phyloP scores from a whole-genome alignment of 2,888 invertebrate species.

The Cenopis cana region DNA sequence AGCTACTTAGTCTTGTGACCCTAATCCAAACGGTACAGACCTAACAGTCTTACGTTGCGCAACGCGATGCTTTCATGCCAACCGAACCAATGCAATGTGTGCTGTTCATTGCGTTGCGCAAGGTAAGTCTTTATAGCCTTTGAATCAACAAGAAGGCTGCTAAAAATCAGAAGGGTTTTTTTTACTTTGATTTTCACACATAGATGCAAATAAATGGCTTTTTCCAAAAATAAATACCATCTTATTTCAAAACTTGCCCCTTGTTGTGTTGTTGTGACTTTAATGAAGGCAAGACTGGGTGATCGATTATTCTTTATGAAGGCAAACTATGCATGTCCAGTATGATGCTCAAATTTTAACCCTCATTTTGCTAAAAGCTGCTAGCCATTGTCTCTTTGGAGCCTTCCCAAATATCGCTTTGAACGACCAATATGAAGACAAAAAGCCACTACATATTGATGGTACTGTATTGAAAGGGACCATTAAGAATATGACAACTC shows the following conservation, averaged over 20 bases:
- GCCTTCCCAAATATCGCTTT: slow-evolving; percentile 64
- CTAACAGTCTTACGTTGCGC: too few species aligned
- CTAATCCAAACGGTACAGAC: not conserved
- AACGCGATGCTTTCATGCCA: too few species aligned
- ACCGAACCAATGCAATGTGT: too few species aligned
- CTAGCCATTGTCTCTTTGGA: slow-evolving; percentile 71
- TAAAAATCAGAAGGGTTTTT: too few species aligned
- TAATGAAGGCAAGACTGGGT: not conserved
- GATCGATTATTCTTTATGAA: not conserved
- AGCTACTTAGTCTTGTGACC: not conserved
- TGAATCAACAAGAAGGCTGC: too few species aligned
- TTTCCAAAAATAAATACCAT: not conserved
- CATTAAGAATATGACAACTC: slow-evolving; percentile 52
- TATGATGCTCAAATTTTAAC: slow-evolving; percentile 47
- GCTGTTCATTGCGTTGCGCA: too few species aligned
- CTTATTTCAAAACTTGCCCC: not conserved
- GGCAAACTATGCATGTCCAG: not conserved
- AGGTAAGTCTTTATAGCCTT: too few species aligned
- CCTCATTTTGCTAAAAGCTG: slow-evolving; percentile 75
- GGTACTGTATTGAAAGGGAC: slow-evolving; percentile 56
- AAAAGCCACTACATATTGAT: slow-evolving; percentile 66
- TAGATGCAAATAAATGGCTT: too few species aligned
- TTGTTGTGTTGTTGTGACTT: too few species aligned
- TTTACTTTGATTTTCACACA: too few species aligned
- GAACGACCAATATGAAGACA: slow-evolving; percentile 63